Percentiles rank a stretch among this genome's conserved stretches.
phyloP scores from a whole-genome alignment of 2,113 vertebrate species.

The Sinocyclocheilus maitianheensis region DNA sequence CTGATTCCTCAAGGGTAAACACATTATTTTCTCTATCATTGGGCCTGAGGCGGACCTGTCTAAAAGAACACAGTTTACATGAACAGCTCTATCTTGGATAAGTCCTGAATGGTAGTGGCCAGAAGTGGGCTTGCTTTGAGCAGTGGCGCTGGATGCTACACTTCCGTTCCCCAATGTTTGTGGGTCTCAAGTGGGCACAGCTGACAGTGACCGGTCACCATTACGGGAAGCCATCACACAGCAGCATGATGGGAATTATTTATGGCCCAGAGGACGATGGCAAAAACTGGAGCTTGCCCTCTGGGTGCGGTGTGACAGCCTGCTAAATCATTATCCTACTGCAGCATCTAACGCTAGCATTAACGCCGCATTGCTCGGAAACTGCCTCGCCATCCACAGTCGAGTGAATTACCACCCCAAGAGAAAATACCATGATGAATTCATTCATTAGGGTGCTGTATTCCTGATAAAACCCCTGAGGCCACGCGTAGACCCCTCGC shows the following conservation, averaged over 20 bases:
- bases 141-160: constrained; percentile 20
- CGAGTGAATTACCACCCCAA: constrained; percentile 32
- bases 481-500: constrained; percentile 43
- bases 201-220: constrained; percentile 63
- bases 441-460: constrained; percentile 33
- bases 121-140: constrained; percentile 19
- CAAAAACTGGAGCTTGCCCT: constrained; percentile 57
- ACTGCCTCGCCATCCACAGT: neutral
- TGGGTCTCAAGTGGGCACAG: neutral
- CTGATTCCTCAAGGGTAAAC: constrained; percentile 25
- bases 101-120: neutral
- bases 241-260: constrained; percentile 66
- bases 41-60: constrained; percentile 12
- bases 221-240: constrained; percentile 70
- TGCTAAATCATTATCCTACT: constrained; percentile 66
- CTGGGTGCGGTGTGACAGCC: constrained; percentile 67
- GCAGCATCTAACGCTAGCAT: neutral
- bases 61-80: constrained; percentile 27
- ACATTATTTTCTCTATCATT: constrained; percentile 21
- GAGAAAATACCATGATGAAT: constrained; percentile 22
- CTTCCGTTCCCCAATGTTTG: constrained; percentile 50
- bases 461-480: constrained; percentile 54
- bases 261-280: constrained; percentile 64
- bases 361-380: neutral
- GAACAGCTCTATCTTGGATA: constrained; percentile 12